phyloP scores from a whole-genome alignment of 1,140 invertebrate genomes.

The Dendrolimus punctatus region DNA sequence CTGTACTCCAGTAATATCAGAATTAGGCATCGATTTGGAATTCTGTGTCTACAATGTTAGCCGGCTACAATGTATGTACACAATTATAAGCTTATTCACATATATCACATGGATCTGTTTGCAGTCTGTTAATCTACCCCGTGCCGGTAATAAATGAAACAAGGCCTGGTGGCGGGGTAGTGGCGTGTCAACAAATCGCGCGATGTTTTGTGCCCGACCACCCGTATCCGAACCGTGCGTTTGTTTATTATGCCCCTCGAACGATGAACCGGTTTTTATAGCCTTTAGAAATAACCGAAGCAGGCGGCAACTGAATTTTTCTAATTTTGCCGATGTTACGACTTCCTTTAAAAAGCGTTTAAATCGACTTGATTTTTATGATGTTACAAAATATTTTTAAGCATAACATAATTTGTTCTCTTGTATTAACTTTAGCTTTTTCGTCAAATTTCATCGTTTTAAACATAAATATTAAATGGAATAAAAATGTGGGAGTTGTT shows the following conservation, averaged over 20 bases:
- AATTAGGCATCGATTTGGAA: too few relatives aligned
- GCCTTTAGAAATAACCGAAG: conserved; percentile 31
- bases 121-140: not conserved
- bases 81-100: too few relatives aligned
- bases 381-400: not conserved
- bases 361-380: not conserved
- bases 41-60: too few relatives aligned
- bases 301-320: conserved; percentile 23
- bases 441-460: too few relatives aligned
- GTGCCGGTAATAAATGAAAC: conserved; percentile 5
- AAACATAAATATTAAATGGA: too few relatives aligned
- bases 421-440: conserved; percentile 8
- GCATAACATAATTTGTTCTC: too few relatives aligned
- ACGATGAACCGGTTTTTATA: conserved; percentile 24
- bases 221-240: conserved; percentile 32
- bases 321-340: conserved; percentile 19
- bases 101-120: too few relatives aligned
- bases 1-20: too few relatives aligned
- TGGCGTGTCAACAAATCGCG: conserved; percentile 45
- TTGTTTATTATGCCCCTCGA: conserved; percentile 35
- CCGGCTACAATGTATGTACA: too few relatives aligned
- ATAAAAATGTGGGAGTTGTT: too few relatives aligned
- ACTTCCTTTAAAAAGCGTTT: conserved; percentile 18
- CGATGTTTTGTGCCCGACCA: conserved; percentile 35
- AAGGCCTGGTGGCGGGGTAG: conserved; percentile 11